These are phyloP conservation scores for Entomobrya multifasciata DNA, from an alignment of 2,888 invertebrate genomes.

Conservation along the genomic window DNA sequence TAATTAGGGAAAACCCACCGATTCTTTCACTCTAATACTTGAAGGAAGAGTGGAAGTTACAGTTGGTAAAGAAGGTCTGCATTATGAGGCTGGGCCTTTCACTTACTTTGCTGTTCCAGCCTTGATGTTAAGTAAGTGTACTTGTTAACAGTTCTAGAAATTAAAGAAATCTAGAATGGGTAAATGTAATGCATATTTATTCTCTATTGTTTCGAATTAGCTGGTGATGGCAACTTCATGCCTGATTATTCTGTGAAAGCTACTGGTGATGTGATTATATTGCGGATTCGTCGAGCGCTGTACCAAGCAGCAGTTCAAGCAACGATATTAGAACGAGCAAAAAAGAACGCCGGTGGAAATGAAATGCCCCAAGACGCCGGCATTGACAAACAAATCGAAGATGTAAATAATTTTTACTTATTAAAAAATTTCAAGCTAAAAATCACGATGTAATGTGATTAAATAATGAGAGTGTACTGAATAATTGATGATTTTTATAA, in stretches of 20 bases:
- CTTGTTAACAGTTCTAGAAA: too few species aligned
- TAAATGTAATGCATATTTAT: neutral
- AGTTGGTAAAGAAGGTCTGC: slow-evolving; percentile 94
- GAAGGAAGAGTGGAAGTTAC: slow-evolving; percentile 97
- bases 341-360: slow-evolving; percentile 83
- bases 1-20: slow-evolving; percentile 84
- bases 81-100: slow-evolving; percentile 98
- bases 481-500: neutral
- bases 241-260: slow-evolving; percentile 96
- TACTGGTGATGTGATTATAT: slow-evolving; percentile 90
- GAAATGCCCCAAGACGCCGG: slow-evolving; percentile 83
- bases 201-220: slow-evolving; percentile 80
- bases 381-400: slow-evolving; percentile 88
- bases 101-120: slow-evolving; percentile 96
- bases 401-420: too few species aligned
- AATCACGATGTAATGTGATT: too few species aligned
- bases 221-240: slow-evolving; percentile 90
- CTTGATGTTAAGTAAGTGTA: slow-evolving; percentile 81
- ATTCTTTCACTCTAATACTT: slow-evolving; percentile 96
- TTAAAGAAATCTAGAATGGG: too few species aligned
- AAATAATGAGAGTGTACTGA: neutral
- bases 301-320: slow-evolving; percentile 96
- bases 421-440: too few species aligned
- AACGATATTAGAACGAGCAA: slow-evolving; percentile 89
- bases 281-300: slow-evolving; percentile 90